These are phyloP conservation scores for Chaetodon auriga DNA, from an alignment of 2,113 vertebrate genomes.

Conservation along the genomic window DNA sequence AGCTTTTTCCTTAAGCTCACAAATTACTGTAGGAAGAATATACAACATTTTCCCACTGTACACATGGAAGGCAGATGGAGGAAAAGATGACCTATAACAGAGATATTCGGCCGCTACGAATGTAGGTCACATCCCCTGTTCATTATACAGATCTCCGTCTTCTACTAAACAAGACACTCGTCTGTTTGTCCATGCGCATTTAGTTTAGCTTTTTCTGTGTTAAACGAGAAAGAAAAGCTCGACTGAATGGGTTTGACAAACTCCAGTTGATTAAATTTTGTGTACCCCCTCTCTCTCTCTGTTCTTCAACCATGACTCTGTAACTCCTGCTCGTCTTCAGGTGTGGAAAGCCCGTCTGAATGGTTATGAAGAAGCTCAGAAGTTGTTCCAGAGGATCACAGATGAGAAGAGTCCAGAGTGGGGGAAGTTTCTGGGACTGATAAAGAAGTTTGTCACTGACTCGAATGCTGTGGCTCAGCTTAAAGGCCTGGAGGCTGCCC, in stretches of 20 bases:
- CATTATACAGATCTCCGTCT: constrained; percentile 66
- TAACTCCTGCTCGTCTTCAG: constrained; percentile 73
- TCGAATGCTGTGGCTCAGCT: constrained; percentile 98
- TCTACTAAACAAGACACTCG: background rate
- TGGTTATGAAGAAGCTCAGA: constrained; percentile 96
- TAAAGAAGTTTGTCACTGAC: constrained; percentile 98
- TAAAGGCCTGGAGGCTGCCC: constrained; percentile 95
- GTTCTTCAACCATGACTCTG: constrained; percentile 29
- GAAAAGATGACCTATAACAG: background rate
- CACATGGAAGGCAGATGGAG: background rate
- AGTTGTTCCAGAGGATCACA: constrained; percentile 93
- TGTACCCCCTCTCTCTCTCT: background rate
- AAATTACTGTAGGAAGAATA: background rate
- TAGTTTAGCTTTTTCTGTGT: background rate
- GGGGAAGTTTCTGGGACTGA: constrained; percentile 94
- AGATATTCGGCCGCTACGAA: background rate
- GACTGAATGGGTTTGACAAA: background rate
- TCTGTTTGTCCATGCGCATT: background rate
- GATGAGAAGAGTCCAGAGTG: constrained; percentile 98
- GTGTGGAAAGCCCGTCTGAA: constrained; percentile 97
- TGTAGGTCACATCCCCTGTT: constrained; percentile 30
- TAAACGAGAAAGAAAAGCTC: background rate
- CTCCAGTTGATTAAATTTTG: too few relatives aligned
- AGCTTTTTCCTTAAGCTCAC: background rate
- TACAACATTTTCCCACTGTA: background rate